A percentile compares a stretch with the other conserved stretches of the same genome.
These are phyloP conservation scores for Geococcyx californianus DNA, from an alignment of 2,113 vertebrate genomes.

Conservation along the genomic window DNA sequence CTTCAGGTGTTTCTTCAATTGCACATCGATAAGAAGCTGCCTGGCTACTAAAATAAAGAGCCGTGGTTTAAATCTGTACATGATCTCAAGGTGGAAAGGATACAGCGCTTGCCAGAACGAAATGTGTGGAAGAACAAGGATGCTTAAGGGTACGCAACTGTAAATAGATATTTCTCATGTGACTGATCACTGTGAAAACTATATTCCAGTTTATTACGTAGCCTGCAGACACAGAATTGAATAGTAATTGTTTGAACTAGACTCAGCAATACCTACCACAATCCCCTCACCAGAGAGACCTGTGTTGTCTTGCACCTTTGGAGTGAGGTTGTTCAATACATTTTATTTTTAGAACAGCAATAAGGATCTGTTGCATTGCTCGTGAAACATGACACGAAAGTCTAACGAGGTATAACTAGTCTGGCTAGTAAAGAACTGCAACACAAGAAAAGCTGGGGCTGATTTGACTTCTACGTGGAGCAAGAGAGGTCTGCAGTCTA, in stretches of 20 bases:
- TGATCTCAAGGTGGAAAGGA: not conserved
- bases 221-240: slow-evolving; percentile 78
- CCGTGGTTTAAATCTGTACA: not conserved
- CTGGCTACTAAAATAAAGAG: not conserved
- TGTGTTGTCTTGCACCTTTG: slow-evolving; percentile 85
- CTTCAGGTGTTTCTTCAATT: not conserved
- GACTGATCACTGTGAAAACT: slow-evolving; percentile 73
- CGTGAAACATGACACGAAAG: not conserved
- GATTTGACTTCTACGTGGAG: not conserved
- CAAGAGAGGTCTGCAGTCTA: not conserved
- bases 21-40: not conserved
- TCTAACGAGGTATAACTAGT: not conserved
- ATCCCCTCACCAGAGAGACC: slow-evolving; percentile 76
- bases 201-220: slow-evolving; percentile 74
- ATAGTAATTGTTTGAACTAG: slow-evolving; percentile 82
- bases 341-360: slow-evolving; percentile 55
- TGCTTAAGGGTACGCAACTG: slow-evolving; percentile 78
- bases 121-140: not conserved
- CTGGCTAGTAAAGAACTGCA: not conserved
- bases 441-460: not conserved
- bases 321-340: slow-evolving; percentile 74
- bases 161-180: slow-evolving; percentile 71
- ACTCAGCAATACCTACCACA: slow-evolving; percentile 82
- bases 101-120: not conserved
- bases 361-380: not conserved